These are phyloP conservation scores for Cecropterus lyciades DNA, from an alignment of 1,140 invertebrate species.

Conservation along the genomic window DNA sequence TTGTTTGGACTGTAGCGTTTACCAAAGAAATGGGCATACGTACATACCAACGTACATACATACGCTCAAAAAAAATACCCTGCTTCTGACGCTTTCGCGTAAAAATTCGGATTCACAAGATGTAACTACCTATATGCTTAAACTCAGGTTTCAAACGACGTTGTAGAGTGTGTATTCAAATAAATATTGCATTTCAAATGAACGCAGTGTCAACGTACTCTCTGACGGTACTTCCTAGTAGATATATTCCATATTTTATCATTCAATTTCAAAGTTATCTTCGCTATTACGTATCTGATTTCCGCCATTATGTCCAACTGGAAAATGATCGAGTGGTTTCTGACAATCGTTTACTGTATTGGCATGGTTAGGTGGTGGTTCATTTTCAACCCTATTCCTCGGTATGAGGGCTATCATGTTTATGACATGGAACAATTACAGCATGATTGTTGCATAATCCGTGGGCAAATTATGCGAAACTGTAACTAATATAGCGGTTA, in stretches of 20 bases:
- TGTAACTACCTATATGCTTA: too few species aligned
- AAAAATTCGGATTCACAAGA: too few species aligned
- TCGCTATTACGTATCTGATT: constrained; percentile 37
- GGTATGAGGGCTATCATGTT: constrained; percentile 5
- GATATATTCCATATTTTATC: constrained; percentile 36
- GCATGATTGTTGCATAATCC: constrained; percentile 36
- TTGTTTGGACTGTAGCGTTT: too few species aligned
- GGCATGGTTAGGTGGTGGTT: constrained; percentile 15
- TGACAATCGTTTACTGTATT: constrained; percentile 37
- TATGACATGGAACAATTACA: constrained; percentile 31
- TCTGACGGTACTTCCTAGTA: constrained; percentile 11
- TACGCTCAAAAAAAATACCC: too few species aligned
- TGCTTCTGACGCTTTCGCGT: too few species aligned
- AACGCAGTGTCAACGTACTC: not conserved
- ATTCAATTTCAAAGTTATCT: constrained; percentile 38
- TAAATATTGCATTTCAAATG: too few species aligned
- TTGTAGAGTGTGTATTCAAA: too few species aligned
- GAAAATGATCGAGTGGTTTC: constrained; percentile 37
- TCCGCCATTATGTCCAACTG: constrained; percentile 37
- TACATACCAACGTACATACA: too few species aligned
- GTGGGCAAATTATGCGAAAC: constrained; percentile 32
- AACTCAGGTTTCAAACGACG: too few species aligned
- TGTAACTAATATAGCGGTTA: constrained; percentile 34
- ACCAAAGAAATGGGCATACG: too few species aligned
- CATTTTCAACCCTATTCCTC: constrained; percentile 21